Percentiles rank a stretch among this genome's conserved stretches.
Evolutionary conservation across 1,140 invertebrate species (phyloP).

Genomic region (Ridgeia piscesae): DNA sequence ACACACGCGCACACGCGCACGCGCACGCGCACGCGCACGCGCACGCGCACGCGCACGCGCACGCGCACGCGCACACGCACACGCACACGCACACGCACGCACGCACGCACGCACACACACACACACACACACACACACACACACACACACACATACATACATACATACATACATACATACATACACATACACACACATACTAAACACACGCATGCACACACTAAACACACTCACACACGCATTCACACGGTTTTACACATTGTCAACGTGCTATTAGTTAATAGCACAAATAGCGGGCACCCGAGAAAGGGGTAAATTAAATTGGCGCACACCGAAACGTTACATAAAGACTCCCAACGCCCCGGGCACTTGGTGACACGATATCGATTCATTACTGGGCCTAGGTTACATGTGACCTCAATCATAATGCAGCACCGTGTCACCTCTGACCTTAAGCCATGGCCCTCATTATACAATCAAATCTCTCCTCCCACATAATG

Average conservation of each 20-base stretch:
- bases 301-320: neutral
- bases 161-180: neutral
- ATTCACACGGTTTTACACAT: neutral
- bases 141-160: neutral
- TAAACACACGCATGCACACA: neutral
- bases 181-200: neutral
- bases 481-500: neutral
- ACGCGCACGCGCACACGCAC: neutral
- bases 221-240: neutral
- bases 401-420: neutral
- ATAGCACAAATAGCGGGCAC: neutral
- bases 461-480: neutral
- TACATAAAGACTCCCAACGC: neutral
- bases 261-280: neutral
- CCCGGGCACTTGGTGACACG: neutral
- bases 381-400: neutral
- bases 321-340: neutral
- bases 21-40: neutral
- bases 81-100: neutral
- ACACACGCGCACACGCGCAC: neutral
- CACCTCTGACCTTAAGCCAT: neutral
- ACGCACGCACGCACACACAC: neutral
- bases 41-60: neutral
- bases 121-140: neutral
- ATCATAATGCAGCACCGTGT: neutral